These are phyloP conservation scores for Hephaestus fuliginosus DNA, from an alignment of 2,797 vertebrate species.

Conservation along the genomic window DNA sequence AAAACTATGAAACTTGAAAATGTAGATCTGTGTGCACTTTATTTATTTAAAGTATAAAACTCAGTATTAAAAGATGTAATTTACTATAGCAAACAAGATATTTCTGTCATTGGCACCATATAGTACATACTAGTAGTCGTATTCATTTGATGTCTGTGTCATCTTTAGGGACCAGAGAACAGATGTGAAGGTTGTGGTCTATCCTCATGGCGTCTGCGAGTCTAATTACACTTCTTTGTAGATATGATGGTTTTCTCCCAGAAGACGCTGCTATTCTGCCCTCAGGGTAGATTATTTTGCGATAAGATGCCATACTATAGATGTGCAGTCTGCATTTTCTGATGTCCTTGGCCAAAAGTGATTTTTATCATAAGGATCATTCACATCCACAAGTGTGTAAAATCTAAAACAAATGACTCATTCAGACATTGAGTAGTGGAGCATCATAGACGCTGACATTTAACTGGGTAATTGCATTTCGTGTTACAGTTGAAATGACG, in stretches of 20 bases:
- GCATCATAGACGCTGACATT: neutral
- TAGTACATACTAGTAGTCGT: constrained; percentile 5
- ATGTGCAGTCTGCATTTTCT: constrained; percentile 16
- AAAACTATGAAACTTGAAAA: constrained; percentile 14
- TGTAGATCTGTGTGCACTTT: neutral
- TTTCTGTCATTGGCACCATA: constrained; percentile 1
- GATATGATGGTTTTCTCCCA: constrained; percentile 54
- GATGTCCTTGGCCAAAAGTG: constrained; percentile 3
- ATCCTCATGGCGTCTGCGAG: constrained; percentile 60
- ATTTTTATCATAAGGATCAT: neutral
- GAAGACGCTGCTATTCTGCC: constrained; percentile 39
- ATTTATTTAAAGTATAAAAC: constrained; percentile 15
- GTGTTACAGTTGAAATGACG: neutral
- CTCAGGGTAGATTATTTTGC: constrained; percentile 27
- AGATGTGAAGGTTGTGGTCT: constrained; percentile 70
- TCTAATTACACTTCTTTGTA: constrained; percentile 74
- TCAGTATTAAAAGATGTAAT: neutral
- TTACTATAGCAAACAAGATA: constrained; percentile 5
- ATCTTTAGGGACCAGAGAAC: constrained; percentile 63
- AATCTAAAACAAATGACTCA: neutral
- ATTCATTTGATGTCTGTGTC: constrained; percentile 44
- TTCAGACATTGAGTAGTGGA: neutral
- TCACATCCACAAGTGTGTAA: neutral
- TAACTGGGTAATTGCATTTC: neutral
- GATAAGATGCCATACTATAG: constrained; percentile 19